Conservation (phyloP, 92 coral and sea anemone species). For the Porites evermanni region DNA sequence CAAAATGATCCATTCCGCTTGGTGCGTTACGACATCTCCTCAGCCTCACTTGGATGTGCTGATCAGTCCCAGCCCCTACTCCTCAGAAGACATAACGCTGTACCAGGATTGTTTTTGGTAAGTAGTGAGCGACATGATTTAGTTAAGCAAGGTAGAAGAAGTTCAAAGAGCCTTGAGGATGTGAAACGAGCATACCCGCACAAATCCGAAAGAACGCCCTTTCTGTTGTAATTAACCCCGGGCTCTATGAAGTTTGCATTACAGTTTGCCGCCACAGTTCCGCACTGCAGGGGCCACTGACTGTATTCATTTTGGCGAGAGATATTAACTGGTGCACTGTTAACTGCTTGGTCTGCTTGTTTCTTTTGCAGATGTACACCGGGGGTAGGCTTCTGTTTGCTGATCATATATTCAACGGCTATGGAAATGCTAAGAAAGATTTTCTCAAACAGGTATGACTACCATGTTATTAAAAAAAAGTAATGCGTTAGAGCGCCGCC, state of each 20-base stretch:
- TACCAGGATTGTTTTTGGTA: conserved; percentile 98
- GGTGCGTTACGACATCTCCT: conserved; percentile 88
- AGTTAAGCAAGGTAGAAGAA: no score
- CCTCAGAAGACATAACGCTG: conserved; percentile 92
- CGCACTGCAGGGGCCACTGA: no score
- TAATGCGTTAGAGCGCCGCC: background rate
- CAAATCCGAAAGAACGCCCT: no score
- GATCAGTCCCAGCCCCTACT: conserved; percentile 77
- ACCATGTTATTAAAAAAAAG: no score
- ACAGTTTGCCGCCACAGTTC: no score
- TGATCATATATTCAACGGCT: conserved; percentile 97
- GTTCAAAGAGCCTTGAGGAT: no score
- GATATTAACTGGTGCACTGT: background rate
- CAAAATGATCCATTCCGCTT: conserved; percentile 94
- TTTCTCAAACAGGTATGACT: conserved; percentile 89
- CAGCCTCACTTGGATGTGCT: conserved; percentile 55
- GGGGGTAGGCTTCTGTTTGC: conserved; percentile 96
- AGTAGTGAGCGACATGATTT: conserved; percentile 4
- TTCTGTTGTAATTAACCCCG: no score
- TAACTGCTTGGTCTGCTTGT: background rate
- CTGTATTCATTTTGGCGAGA: no score
- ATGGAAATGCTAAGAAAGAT: conserved; percentile 95
- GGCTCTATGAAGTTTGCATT: no score
- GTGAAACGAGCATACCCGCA: no score
- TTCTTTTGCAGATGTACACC: conserved; percentile 81